These are phyloP conservation scores for Philotrypesis tridentata DNA, from an alignment of 1,140 invertebrate species.

Conservation along the genomic window DNA sequence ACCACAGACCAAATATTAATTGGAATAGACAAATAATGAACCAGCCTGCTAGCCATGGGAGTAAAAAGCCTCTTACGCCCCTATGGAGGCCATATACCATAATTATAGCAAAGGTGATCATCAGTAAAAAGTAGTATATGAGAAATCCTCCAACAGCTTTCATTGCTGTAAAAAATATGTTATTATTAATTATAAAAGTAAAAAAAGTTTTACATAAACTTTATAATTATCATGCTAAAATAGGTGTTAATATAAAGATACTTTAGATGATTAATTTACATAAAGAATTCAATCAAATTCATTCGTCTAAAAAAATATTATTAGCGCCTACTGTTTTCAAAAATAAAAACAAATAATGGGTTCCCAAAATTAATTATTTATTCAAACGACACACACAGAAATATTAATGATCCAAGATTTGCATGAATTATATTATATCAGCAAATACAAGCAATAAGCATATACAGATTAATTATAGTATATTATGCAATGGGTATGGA, in stretches of 20 bases:
- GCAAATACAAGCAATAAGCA: no score
- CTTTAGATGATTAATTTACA: background rate
- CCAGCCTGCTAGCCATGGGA: slow-evolving; percentile 87
- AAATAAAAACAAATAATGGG: background rate
- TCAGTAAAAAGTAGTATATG: slow-evolving; percentile 81
- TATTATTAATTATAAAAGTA: slow-evolving; percentile 58
- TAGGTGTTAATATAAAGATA: slow-evolving; percentile 27
- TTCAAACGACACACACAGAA: no score
- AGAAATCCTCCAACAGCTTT: slow-evolving; percentile 82
- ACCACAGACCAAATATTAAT: slow-evolving; percentile 86
- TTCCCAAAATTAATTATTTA: no score
- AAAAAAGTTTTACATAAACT: slow-evolving; percentile 55
- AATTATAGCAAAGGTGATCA: slow-evolving; percentile 79
- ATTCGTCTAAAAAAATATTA: no score
- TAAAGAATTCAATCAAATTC: no score
- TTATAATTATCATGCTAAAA: background rate
- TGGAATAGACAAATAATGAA: slow-evolving; percentile 84
- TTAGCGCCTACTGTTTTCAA: background rate
- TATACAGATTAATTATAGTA: no score
- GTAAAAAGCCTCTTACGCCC: slow-evolving; percentile 83
- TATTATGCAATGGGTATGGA: no score
- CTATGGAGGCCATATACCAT: slow-evolving; percentile 77
- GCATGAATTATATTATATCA: no score
- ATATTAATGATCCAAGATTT: no score
- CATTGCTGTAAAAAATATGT: slow-evolving; percentile 79